phyloP scores from a whole-genome alignment of 2,113 vertebrate species.

The Xiphophorus couchianus region DNA sequence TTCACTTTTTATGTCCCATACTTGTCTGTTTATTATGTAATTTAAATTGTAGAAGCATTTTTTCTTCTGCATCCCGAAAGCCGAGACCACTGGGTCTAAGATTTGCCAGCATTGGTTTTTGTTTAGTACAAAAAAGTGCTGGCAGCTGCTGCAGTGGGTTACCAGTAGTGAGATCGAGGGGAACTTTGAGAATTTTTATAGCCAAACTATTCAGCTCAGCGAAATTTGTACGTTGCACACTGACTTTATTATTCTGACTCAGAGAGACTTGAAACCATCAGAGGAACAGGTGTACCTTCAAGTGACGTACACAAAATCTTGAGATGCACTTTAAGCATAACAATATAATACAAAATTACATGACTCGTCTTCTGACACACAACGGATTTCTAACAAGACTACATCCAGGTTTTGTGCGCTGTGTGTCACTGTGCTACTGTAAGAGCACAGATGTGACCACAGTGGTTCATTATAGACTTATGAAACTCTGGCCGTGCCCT shows the following conservation, averaged over 20 bases:
- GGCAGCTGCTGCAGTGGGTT: slow-evolving; percentile 47
- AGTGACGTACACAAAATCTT: slow-evolving; percentile 18
- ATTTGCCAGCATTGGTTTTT: background rate
- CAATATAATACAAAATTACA: background rate
- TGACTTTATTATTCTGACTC: slow-evolving; percentile 46
- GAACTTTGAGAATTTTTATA: slow-evolving; percentile 50
- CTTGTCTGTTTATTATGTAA: background rate
- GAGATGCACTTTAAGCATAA: slow-evolving; percentile 23
- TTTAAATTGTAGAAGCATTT: background rate
- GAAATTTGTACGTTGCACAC: slow-evolving; percentile 24
- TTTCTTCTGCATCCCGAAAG: background rate
- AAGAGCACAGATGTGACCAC: slow-evolving; percentile 24
- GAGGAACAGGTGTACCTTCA: slow-evolving; percentile 47
- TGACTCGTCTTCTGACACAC: background rate
- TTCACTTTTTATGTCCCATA: background rate
- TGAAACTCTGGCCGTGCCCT: slow-evolving; percentile 36
- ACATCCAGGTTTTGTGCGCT: slow-evolving; percentile 14
- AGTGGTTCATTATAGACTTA: slow-evolving; percentile 36
- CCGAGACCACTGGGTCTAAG: background rate
- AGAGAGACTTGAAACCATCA: slow-evolving; percentile 43
- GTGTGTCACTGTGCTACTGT: slow-evolving; percentile 11
- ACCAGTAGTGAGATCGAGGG: slow-evolving; percentile 52
- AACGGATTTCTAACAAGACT: background rate
- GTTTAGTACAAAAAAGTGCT: slow-evolving; percentile 4
- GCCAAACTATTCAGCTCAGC: slow-evolving; percentile 43